Base-by-base conservation (phyloP, 2,888 invertebrate species). In the Drosophila lutescens region DNA sequence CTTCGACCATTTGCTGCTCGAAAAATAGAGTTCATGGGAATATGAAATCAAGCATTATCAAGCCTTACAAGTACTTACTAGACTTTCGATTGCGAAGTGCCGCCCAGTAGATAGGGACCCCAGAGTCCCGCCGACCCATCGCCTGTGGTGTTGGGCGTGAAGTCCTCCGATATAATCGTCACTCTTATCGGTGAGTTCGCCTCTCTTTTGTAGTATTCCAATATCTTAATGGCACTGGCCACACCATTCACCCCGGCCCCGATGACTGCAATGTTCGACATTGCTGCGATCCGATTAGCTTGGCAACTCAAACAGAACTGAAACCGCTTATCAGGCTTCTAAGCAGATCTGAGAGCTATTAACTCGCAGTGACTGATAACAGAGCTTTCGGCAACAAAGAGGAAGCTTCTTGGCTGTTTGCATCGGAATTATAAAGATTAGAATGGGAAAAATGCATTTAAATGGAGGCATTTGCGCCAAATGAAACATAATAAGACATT, bases 51-150 rank as follows among this genome's bases (percentile, higher is more conserved):
- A 8, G 30, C 1, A 30, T 30, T 8, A 30, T 8, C 8, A 30
- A 8, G 30, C 2, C 8, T 30, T 2, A 1, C 8, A 30, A 4
- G 5, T 20, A 79, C 86, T 92, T 90, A 95, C 94, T 91, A 76
- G 17, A 95, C 91, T 70, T 94, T 92, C 0, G 92, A 77, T 2
- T 88, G 80, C 0, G 94, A 92, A 0, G 95, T 95, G 15, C 93
- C 92, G 0, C 94, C 94, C 46, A 94, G 93, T 9, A 95, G 89
- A 87, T 94, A 96, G 0, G 96, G 96, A 10, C 93, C 93, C 96
- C 96, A 96, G 7, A 96, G 90, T 0, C 96, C 97, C 0, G 96
- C 97, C 2, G 96, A 95, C 0, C 95, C 95, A 89, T 96, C 96
- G 0, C 96, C 95, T 0, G 96, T 96, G 0, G 96, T 96, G 62